Evolutionary conservation across 2,888 invertebrate species (phyloP).

Genomic region (Cordilura impudica): DNA sequence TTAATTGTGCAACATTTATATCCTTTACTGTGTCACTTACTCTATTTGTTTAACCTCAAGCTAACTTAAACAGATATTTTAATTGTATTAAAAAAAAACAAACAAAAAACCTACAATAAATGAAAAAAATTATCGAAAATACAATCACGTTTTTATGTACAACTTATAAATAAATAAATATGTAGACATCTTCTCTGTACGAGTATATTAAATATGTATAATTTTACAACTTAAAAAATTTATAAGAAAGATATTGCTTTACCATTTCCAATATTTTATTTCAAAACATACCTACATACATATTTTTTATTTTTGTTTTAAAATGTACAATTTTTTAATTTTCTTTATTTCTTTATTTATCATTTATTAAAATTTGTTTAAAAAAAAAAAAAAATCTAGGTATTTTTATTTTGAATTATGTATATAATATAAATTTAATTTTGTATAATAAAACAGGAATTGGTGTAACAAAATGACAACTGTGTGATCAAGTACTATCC

Average conservation of each 20-base stretch:
- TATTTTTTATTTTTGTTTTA: too few relatives aligned
- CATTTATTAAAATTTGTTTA: too few relatives aligned
- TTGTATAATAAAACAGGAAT: background rate
- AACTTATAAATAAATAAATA: conserved; percentile 15
- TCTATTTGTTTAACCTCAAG: conserved; percentile 7
- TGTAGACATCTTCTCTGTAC: conserved; percentile 6
- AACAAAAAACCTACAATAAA: background rate
- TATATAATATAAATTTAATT: background rate
- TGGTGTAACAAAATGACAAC: background rate
- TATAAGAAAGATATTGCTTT: background rate
- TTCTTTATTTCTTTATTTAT: too few relatives aligned
- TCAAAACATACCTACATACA: too few relatives aligned
- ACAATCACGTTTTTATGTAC: conserved; percentile 45
- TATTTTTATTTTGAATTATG: too few relatives aligned
- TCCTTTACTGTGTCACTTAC: conserved; percentile 2
- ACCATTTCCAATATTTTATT: background rate
- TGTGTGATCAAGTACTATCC: background rate
- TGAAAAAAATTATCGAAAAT: conserved; percentile 36
- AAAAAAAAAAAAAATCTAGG: too few relatives aligned
- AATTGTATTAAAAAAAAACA: conserved; percentile 23
- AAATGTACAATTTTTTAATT: too few relatives aligned
- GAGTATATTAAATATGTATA: conserved; percentile 32
- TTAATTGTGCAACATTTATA: background rate
- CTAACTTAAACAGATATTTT: conserved; percentile 31
- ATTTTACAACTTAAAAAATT: conserved; percentile 31